phyloP scores from a whole-genome alignment of 23 tunicate genomes.

The Diplosoma virens region DNA sequence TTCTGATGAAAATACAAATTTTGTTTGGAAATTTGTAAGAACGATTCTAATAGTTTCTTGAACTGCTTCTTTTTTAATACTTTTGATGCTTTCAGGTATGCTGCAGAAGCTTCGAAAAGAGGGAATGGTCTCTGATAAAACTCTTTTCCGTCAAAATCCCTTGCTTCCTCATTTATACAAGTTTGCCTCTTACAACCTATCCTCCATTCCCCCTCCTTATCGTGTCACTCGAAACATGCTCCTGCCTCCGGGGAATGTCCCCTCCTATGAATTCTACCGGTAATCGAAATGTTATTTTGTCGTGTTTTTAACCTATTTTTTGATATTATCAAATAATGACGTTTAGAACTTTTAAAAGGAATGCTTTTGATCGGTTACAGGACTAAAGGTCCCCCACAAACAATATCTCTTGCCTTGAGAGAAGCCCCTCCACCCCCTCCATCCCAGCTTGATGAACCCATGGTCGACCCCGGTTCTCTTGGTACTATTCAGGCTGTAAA shows the following conservation, averaged over 20 bases:
- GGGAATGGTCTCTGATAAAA: conserved; percentile 74
- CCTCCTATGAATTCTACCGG: conserved; percentile 80
- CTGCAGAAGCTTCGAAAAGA: conserved; percentile 63
- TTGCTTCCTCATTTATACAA: conserved; percentile 71
- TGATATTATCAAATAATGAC: too few species aligned
- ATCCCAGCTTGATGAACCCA: conserved; percentile 47
- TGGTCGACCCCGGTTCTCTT: neutral
- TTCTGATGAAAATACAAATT: too few species aligned
- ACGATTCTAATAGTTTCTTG: too few species aligned
- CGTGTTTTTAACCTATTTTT: too few species aligned
- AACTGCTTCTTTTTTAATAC: too few species aligned
- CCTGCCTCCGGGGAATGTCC: conserved; percentile 71
- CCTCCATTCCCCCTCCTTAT: conserved; percentile 75
- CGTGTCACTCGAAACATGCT: conserved; percentile 83
- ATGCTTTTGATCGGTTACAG: too few species aligned
- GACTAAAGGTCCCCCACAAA: conserved; percentile 9
- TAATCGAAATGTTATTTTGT: neutral
- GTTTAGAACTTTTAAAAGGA: too few species aligned
- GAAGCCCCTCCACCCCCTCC: conserved; percentile 61
- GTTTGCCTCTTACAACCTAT: conserved; percentile 63
- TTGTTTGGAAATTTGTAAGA: too few species aligned
- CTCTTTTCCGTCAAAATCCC: conserved; percentile 68
- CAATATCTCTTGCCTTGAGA: conserved; percentile 14
- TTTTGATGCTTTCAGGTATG: conserved; percentile 64
- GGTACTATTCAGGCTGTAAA: conserved; percentile 70